Evolutionary conservation across 2,113 vertebrate genomes (phyloP), one percentile per base, ranked within the genome.

Genomic region (Saguinus midas): DNA sequence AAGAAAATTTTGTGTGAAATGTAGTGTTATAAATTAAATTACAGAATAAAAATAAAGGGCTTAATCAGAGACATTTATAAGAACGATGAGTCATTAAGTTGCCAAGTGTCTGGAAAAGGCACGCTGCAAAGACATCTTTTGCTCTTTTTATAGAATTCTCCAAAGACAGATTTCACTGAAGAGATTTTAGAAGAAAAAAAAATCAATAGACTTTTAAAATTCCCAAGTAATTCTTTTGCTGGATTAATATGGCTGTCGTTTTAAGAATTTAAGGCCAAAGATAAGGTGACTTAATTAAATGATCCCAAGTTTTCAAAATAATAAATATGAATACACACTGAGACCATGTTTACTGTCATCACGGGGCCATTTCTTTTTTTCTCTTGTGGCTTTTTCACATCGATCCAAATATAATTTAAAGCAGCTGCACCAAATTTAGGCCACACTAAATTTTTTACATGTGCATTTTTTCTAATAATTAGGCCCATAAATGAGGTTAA

Each of bases 151-250:
- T 82, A 97, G 92, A 96, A 96, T 92, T 81, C 96, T 96, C 64
- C 40, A 81, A 90, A 76, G 94, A 96, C 50, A 90, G 13, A 87
- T 84, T 87, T 96, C 92, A 92, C 18, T 87, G 92, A 96, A 61
- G 95, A 95, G 95, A 95, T 81, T 97, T 96, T 80, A 95, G 91
- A 89, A 95, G 75, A n/a, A 90, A 96, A 92, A 95, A 87, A 91
- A 97, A 96, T 98, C 97, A 95, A 98, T 98, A 96, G 89, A 95
- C 95, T 95, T 96, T 96, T 92, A 97, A 96, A 97, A 95, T 98
- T 96, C 96, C 76, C 35, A 96, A 83, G 91, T 92, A 79, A 96
- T 98, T 97, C 92, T 94, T 96, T 95, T 89, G 66, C 48, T 91
- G 83, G 81, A 97, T 97, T 97, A 97, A 95, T 97, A 94, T 75